Percentiles rank a stretch among this genome's conserved stretches.
Conservation (phyloP, 2,888 invertebrate species). For the Brenthis ino region DNA sequence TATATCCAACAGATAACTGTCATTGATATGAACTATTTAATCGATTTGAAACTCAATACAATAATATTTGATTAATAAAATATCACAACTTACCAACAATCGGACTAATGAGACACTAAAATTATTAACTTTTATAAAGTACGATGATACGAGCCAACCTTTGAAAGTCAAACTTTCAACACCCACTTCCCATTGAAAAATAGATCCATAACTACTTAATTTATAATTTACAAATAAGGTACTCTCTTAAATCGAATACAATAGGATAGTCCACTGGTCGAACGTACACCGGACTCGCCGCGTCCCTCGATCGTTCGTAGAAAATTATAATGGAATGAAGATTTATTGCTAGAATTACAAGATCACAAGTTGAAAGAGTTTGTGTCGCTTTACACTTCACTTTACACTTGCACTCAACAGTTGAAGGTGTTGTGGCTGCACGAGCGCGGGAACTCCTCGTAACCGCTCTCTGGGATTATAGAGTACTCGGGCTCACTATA, state of each 20-base stretch:
- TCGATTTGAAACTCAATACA: conserved; percentile 5
- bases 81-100: not conserved
- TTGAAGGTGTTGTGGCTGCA: conserved; percentile 79
- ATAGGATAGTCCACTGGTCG: conserved; percentile 68
- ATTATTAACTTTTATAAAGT: conserved; percentile 30
- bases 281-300: conserved; percentile 66
- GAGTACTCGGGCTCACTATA: conserved; percentile 80
- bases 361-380: conserved; percentile 76
- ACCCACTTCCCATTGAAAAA: conserved; percentile 66
- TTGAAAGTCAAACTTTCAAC: conserved; percentile 79
- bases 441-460: conserved; percentile 70
- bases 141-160: conserved; percentile 46
- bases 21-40: not conserved
- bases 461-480: conserved; percentile 71
- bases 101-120: conserved; percentile 11
- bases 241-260: conserved; percentile 75
- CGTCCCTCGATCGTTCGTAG: conserved; percentile 62
- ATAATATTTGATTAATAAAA: not conserved
- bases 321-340: conserved; percentile 81
- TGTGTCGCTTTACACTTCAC: conserved; percentile 31
- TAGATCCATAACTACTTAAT: conserved; percentile 80
- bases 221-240: conserved; percentile 80
- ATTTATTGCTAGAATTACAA: conserved; percentile 82
- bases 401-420: conserved; percentile 65
- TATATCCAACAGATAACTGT: not conserved